phyloP scores from a whole-genome alignment of 2,113 vertebrate species.

The Corythoichthys haematopterus region DNA sequence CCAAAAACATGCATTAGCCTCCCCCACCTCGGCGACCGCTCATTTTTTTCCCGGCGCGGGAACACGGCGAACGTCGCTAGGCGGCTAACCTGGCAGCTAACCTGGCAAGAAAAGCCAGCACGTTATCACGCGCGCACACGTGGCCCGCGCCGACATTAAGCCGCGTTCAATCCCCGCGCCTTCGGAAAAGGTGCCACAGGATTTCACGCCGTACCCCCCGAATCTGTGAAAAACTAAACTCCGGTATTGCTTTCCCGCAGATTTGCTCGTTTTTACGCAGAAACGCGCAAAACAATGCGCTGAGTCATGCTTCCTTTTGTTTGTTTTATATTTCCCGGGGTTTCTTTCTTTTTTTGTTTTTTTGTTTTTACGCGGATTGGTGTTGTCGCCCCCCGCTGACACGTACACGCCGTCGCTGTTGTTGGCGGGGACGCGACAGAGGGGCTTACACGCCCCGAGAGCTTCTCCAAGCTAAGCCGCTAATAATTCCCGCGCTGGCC shows the following conservation, averaged over 20 bases:
- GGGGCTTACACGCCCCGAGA: conserved; percentile 67
- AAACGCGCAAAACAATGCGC: conserved; percentile 40
- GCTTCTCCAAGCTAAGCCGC: conserved; percentile 63
- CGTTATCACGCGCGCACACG: conserved; percentile 81
- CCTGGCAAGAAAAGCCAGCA: conserved; percentile 72
- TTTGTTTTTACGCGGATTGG: conserved; percentile 41
- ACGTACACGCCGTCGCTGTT: conserved; percentile 53
- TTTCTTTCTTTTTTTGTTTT: conserved; percentile 22
- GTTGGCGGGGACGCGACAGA: conserved; percentile 58
- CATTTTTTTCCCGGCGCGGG: conserved; percentile 42
- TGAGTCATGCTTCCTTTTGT: conserved; percentile 68
- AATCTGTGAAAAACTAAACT: conserved; percentile 37
- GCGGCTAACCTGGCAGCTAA: conserved; percentile 77
- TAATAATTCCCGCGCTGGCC: conserved; percentile 69
- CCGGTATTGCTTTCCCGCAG: conserved; percentile 55
- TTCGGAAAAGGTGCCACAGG: conserved; percentile 71
- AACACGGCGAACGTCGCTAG: conserved; percentile 71
- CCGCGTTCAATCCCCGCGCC: conserved; percentile 79
- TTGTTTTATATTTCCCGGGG: conserved; percentile 55
- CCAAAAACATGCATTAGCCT: conserved; percentile 79
- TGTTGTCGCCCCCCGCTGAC: conserved; percentile 64
- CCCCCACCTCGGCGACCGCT: conserved; percentile 56
- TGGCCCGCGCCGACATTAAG: conserved; percentile 80
- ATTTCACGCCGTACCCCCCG: conserved; percentile 74
- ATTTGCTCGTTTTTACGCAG: conserved; percentile 45